These are phyloP conservation scores for Dasysyrphus tricinctus DNA, from an alignment of 2,888 invertebrate genomes.

Conservation along the genomic window DNA sequence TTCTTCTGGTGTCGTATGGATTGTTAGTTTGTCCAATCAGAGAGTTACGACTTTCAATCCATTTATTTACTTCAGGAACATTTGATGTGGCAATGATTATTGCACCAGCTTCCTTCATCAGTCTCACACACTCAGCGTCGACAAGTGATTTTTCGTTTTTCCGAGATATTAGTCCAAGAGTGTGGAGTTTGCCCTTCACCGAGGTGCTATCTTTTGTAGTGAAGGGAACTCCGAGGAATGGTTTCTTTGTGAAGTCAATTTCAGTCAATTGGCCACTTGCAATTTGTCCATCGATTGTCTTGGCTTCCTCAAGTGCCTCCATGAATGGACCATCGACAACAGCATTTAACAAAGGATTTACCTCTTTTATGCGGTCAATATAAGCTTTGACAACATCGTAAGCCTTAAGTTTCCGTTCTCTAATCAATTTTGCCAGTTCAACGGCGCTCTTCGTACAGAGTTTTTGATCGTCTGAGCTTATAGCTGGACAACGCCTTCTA, in stretches of 20 bases:
- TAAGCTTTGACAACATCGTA: constrained; percentile 89
- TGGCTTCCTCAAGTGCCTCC: constrained; percentile 91
- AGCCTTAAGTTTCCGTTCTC: constrained; percentile 86
- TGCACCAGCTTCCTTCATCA: constrained; percentile 91
- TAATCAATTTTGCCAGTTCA: constrained; percentile 87
- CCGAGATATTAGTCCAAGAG: constrained; percentile 88
- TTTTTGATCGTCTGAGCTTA: constrained; percentile 77
- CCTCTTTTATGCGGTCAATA: constrained; percentile 89
- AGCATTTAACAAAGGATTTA: constrained; percentile 90
- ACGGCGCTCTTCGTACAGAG: constrained; percentile 87
- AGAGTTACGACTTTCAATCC: constrained; percentile 94
- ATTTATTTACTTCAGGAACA: constrained; percentile 96
- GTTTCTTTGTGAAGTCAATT: constrained; percentile 88
- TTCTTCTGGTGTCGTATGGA: constrained; percentile 94
- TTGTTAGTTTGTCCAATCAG: constrained; percentile 95
- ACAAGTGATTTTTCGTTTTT: constrained; percentile 86
- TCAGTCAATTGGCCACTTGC: constrained; percentile 85
- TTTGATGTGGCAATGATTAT: constrained; percentile 96
- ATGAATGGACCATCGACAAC: constrained; percentile 92
- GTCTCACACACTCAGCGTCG: constrained; percentile 91
- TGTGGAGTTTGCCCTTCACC: constrained; percentile 89
- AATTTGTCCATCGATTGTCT: constrained; percentile 88
- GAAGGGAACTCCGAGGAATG: constrained; percentile 95
- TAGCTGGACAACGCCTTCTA: constrained; percentile 78
- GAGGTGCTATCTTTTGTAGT: constrained; percentile 95